A percentile compares a stretch with the other conserved stretches of the same genome.
phyloP scores from a whole-genome alignment of 2,888 invertebrate genomes.

The Cheilosia grossa region DNA sequence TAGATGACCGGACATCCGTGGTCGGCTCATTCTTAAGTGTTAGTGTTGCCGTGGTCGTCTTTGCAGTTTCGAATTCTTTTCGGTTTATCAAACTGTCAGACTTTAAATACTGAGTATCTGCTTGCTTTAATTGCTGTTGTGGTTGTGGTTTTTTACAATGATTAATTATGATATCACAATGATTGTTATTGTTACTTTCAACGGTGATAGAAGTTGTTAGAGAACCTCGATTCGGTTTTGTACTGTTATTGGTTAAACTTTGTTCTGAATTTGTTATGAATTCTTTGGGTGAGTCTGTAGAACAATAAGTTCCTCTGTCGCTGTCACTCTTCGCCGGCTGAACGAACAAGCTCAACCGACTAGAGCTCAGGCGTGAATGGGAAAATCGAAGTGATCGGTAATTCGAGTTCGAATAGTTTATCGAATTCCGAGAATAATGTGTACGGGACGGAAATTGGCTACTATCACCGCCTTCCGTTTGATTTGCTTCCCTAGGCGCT shows the following conservation, averaged over 20 bases:
- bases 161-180: conserved; percentile 75
- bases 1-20: conserved; percentile 35
- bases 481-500: conserved; percentile 35
- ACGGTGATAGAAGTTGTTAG: conserved; percentile 53
- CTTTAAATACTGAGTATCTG: conserved; percentile 35
- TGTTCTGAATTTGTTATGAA: conserved; percentile 56
- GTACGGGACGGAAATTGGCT: conserved; percentile 65
- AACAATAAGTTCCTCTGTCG: conserved; percentile 20
- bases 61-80: conserved; percentile 43
- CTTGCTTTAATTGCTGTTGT: conserved; percentile 66
- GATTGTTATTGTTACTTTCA: conserved; percentile 45
- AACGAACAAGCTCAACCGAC: conserved; percentile 81
- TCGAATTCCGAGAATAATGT: conserved; percentile 82
- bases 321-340: conserved; percentile 75
- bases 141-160: conserved; percentile 77
- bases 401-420: conserved; percentile 81
- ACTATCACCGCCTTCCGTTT: conserved; percentile 2
- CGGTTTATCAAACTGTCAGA: conserved; percentile 41
- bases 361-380: conserved; percentile 81
- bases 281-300: conserved; percentile 56
- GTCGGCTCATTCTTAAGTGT: conserved; percentile 54
- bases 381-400: conserved; percentile 82
- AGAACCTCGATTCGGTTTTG: conserved; percentile 41
- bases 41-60: conserved; percentile 48
- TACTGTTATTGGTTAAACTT: conserved; percentile 66